A percentile compares a stretch with the other conserved stretches of the same genome.
These are phyloP conservation scores for Semotilus atromaculatus DNA, from an alignment of 2,797 vertebrate genomes.

Conservation along the genomic window DNA sequence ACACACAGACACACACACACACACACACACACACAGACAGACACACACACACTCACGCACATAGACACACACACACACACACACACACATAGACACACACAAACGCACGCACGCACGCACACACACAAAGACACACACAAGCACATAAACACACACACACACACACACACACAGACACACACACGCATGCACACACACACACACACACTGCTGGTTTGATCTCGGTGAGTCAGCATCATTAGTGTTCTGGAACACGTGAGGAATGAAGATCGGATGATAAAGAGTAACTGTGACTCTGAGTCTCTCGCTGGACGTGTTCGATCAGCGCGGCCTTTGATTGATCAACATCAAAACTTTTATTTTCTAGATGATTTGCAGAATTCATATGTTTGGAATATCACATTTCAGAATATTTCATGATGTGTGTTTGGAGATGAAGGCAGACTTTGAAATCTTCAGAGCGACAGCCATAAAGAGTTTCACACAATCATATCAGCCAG, in stretches of 20 bases:
- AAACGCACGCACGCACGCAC: too few relatives aligned
- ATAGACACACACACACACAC: too few relatives aligned
- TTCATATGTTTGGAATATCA: constrained; percentile 9
- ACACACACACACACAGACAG: too few relatives aligned
- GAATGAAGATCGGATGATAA: neutral
- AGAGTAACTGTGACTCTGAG: neutral
- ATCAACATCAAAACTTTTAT: neutral
- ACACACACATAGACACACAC: too few relatives aligned
- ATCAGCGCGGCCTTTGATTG: neutral
- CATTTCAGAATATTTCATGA: constrained; percentile 51
- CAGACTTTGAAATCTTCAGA: constrained; percentile 62
- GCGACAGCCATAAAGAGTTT: neutral
- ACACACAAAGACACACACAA: too few relatives aligned
- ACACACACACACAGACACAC: neutral
- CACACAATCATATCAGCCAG: neutral
- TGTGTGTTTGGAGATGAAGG: constrained; percentile 44
- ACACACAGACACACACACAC: too few relatives aligned
- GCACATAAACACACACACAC: neutral
- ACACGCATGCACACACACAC: neutral
- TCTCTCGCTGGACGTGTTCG: neutral
- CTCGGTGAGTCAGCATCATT: neutral
- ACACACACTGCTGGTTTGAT: neutral
- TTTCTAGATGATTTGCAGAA: neutral
- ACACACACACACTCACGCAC: too few relatives aligned
- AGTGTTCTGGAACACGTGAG: neutral